These are phyloP conservation scores for Knipowitschia caucasica DNA, from an alignment of 2,797 vertebrate species.

Conservation along the genomic window DNA sequence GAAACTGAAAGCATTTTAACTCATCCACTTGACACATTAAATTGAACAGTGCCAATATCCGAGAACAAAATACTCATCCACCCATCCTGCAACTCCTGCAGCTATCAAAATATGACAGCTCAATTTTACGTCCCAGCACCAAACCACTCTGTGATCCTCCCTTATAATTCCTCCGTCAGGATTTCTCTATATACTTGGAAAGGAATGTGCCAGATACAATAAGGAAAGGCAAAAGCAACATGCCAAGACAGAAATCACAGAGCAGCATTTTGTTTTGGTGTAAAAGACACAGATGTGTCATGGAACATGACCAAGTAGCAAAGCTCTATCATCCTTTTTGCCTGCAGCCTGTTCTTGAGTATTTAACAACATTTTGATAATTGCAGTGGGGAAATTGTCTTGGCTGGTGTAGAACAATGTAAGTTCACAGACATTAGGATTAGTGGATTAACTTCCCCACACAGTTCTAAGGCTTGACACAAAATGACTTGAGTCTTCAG, in stretches of 20 bases:
- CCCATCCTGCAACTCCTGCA: slow-evolving; percentile 19
- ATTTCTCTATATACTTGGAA: slow-evolving; percentile 14
- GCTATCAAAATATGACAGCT: slow-evolving; percentile 29
- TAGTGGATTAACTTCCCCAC: background rate
- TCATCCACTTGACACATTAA: slow-evolving; percentile 1
- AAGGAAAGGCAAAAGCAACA: slow-evolving; percentile 3
- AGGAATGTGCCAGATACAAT: background rate
- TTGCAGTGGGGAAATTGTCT: too few species aligned
- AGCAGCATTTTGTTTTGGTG: background rate
- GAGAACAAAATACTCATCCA: slow-evolving; percentile 15
- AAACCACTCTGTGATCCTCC: slow-evolving; percentile 22
- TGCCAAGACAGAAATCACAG: slow-evolving; percentile 26
- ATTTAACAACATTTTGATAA: too few species aligned
- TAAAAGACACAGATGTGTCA: slow-evolving; percentile 2
- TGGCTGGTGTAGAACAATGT: too few species aligned
- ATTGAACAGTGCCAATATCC: slow-evolving; percentile 7
- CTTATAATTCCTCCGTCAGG: slow-evolving; percentile 35
- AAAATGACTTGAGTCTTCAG: background rate
- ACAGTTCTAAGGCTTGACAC: background rate
- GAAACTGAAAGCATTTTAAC: slow-evolving; percentile 8
- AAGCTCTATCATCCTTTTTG: too few species aligned
- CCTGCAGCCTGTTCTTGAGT: too few species aligned
- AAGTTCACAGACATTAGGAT: too few species aligned
- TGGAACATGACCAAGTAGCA: too few species aligned
- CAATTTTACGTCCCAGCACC: slow-evolving; percentile 21